These are phyloP conservation scores for Florisuga fusca DNA, from an alignment of 2,797 vertebrate species.

Conservation along the genomic window DNA sequence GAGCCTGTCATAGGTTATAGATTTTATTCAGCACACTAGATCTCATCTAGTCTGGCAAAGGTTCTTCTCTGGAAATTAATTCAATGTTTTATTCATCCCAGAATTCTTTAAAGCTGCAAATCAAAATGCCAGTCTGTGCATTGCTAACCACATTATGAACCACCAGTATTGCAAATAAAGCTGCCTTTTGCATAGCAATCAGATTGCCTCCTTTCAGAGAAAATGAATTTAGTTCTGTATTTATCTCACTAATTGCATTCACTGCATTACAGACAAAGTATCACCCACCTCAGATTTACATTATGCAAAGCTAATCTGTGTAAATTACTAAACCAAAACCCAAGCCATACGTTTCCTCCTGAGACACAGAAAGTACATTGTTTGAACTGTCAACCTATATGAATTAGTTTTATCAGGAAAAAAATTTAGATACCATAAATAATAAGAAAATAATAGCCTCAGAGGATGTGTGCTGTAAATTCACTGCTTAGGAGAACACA, in stretches of 20 bases:
- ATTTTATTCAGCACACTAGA: constrained; percentile 60
- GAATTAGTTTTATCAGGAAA: constrained; percentile 68
- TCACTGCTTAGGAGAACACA: constrained; percentile 49
- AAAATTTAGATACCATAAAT: constrained; percentile 49
- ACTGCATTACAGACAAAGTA: constrained; percentile 63
- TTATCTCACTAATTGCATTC: constrained; percentile 76
- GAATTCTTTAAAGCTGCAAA: constrained; percentile 78
- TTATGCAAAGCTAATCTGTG: constrained; percentile 71
- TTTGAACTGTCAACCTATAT: constrained; percentile 63
- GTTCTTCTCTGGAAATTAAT: constrained; percentile 76
- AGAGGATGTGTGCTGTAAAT: constrained; percentile 48
- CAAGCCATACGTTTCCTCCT: constrained; percentile 31
- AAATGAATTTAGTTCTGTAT: constrained; percentile 72
- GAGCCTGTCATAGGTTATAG: background rate
- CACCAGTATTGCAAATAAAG: constrained; percentile 65
- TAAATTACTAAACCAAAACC: constrained; percentile 56
- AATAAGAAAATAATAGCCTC: constrained; percentile 48
- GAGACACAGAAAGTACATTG: constrained; percentile 47
- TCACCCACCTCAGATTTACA: constrained; percentile 59
- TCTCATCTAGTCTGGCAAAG: constrained; percentile 54
- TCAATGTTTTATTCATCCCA: constrained; percentile 82
- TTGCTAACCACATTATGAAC: constrained; percentile 67
- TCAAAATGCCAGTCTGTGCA: constrained; percentile 74
- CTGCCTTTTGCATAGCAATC: constrained; percentile 76
- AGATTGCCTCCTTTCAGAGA: constrained; percentile 70